Conservation (phyloP, 2,797 vertebrate species). For the Pyrocephalus nanus region DNA sequence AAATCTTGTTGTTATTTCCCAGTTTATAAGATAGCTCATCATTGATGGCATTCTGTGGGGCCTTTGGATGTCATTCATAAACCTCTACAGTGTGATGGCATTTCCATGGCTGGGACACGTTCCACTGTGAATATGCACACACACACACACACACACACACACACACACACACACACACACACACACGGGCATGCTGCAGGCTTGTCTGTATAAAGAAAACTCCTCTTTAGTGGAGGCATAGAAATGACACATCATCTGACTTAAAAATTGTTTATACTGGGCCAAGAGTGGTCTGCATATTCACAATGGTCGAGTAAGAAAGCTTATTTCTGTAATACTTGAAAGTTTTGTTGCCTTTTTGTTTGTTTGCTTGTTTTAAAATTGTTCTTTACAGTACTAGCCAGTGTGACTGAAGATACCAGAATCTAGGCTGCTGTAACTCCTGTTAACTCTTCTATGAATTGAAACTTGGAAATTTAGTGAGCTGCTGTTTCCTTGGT, state of each 20-base stretch:
- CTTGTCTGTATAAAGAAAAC: neutral
- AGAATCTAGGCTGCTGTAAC: neutral
- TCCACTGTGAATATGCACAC: neutral
- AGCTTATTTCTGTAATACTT: neutral
- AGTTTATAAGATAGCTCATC: slow-evolving; percentile 24
- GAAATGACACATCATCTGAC: neutral
- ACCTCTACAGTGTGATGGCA: slow-evolving; percentile 6
- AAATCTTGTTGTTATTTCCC: slow-evolving; percentile 6
- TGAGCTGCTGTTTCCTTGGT: neutral
- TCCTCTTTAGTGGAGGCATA: neutral
- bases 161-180: neutral
- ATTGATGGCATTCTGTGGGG: neutral
- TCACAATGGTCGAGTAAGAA: neutral
- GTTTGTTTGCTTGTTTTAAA: neutral
- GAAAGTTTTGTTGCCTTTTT: neutral
- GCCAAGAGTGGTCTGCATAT: neutral
- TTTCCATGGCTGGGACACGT: neutral
- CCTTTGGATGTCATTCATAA: slow-evolving; percentile 50
- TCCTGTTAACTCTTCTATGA: neutral
- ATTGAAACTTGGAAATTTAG: neutral
- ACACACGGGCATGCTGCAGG: neutral
- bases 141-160: neutral
- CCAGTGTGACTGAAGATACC: neutral
- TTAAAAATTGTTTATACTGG: neutral
- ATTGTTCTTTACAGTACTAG: neutral